A percentile compares a stretch with the other conserved stretches of the same genome.
Conservation (phyloP, 2,113 vertebrate genomes). For the Tamias sibiricus region DNA sequence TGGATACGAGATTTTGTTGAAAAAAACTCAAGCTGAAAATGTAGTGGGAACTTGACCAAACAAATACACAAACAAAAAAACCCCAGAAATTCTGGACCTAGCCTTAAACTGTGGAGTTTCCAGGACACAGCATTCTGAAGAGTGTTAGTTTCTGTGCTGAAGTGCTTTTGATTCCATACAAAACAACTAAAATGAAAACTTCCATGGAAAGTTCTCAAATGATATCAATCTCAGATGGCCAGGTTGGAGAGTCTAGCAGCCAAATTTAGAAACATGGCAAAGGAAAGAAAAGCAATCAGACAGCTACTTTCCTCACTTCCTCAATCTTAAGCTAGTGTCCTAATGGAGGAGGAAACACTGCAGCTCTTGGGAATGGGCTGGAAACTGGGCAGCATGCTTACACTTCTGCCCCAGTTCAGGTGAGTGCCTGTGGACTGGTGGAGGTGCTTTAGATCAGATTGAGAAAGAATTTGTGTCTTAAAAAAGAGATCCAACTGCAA, state of each 20-base stretch:
- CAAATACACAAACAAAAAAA: background rate
- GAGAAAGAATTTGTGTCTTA: background rate
- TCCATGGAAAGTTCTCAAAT: background rate
- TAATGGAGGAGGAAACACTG: background rate
- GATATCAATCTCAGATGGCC: background rate
- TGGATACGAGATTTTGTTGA: no score
- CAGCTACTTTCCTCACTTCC: background rate
- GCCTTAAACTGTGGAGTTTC: background rate
- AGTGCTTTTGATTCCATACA: constrained; percentile 2
- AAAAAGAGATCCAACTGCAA: background rate
- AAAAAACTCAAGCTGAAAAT: background rate
- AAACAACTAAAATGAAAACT: background rate
- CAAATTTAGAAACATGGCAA: background rate
- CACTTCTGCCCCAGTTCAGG: background rate
- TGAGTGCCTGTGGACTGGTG: background rate
- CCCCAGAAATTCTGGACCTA: background rate
- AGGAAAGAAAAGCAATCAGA: background rate
- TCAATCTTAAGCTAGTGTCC: background rate
- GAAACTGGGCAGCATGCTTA: background rate
- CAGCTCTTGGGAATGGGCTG: background rate
- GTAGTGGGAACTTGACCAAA: background rate
- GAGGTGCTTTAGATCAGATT: background rate
- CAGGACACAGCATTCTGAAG: background rate
- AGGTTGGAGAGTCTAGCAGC: background rate
- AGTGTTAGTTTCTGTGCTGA: background rate